A percentile compares a stretch with the other conserved stretches of the same genome.
These are phyloP conservation scores for Polia nebulosa DNA, from an alignment of 2,888 invertebrate genomes.

Conservation along the genomic window DNA sequence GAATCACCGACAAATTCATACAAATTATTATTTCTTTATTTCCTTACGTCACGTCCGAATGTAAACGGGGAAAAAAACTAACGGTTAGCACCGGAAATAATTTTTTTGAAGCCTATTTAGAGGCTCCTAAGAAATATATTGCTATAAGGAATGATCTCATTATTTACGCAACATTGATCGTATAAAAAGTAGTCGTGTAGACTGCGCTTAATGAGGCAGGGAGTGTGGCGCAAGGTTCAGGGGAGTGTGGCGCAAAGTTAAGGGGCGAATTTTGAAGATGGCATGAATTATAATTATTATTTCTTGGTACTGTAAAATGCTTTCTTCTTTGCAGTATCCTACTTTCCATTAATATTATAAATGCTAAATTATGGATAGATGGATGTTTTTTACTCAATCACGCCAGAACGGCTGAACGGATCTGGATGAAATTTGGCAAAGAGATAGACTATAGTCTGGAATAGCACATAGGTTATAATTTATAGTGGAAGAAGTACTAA, in stretches of 20 bases:
- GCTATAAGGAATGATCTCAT: conserved; percentile 76
- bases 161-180: conserved; percentile 81
- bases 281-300: neutral
- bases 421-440: too few relatives aligned
- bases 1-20: conserved; percentile 56
- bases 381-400: too few relatives aligned
- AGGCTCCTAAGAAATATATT: conserved; percentile 72
- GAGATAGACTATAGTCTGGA: too few relatives aligned
- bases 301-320: neutral
- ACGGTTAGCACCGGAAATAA: conserved; percentile 81
- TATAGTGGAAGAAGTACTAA: too few relatives aligned
- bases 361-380: too few relatives aligned
- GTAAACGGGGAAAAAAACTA: conserved; percentile 72
- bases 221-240: conserved; percentile 64
- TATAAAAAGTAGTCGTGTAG: conserved; percentile 71
- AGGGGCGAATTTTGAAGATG: neutral
- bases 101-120: conserved; percentile 66
- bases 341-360: too few relatives aligned
- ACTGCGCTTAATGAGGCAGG: conserved; percentile 68
- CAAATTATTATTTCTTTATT: conserved; percentile 72
- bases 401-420: too few relatives aligned
- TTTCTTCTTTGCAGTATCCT: too few relatives aligned
- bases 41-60: conserved; percentile 69
- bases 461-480: too few relatives aligned
- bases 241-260: conserved; percentile 66